Evolutionary conservation across 2,888 invertebrate genomes (phyloP), one percentile per base, ranked within the genome.

Genomic region (Allolobophora icterica): DNA sequence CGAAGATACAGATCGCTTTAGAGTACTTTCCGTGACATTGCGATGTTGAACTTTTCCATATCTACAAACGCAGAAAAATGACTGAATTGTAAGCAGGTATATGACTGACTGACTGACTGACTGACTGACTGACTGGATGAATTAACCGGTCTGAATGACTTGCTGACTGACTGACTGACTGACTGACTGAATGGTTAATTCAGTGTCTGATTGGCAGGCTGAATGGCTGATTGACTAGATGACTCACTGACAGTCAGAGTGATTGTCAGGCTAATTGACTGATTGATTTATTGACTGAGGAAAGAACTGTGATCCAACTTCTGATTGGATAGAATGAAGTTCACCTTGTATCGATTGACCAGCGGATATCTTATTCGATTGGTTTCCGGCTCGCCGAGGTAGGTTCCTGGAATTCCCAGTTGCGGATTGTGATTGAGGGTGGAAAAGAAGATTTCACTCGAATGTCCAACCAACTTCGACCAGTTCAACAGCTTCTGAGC

Each of bases 1-100:
- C 94, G 90, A 94, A 94, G 17, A 95, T 93, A 91, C 95, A 95
- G 21, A 95, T 93, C 90, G 92, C 92, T 15, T 94, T 92, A 13
- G 94, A 93, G 83, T 93, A 92, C 91, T 94, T 93, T 15, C 95
- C 95, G 17, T 91, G 90, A 91, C 94, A 94, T 0, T 94, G 93
- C 92, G 93, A 94, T 90, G 52, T 91, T 89, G 3, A 40, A 5
- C 58, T 89, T 0, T 93, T 93, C 94, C 95, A 94, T 91, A 94
- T 94, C 92, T 94, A 94, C 91, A 94, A 94, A 2, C 94, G 92
- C 0, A 94, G 89, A 71, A 40, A 0, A 94, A 89, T 38, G 3
- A 15, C 5, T 45, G 13, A 45, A n/a, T n/a, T n/a, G n/a, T n/a
- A 40, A n/a, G n/a, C n/a, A n/a, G n/a, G n/a, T n/a, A n/a, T n/a